Base-by-base conservation (phyloP, 2,797 vertebrate species). In the Poeciliopsis gracilis region DNA sequence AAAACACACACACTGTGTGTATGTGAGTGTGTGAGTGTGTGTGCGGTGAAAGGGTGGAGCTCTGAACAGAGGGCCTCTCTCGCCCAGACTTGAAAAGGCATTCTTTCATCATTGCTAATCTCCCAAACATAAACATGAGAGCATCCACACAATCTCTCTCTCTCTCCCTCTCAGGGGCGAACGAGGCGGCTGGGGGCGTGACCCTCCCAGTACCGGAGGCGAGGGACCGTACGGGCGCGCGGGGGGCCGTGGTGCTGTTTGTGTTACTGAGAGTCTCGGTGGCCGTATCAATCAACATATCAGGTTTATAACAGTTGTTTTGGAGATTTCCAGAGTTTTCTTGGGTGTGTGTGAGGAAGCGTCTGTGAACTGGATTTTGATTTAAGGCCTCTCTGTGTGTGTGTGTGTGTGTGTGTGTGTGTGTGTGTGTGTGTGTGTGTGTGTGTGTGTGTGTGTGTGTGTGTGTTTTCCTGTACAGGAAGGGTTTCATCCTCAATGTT, bases 71-170 rank as follows among this genome's bases (percentile, higher is more conserved):
- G 90, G 92, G 89, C 90, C 88, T 88, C 91, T 93, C 93, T 72
- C 93, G 94, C 91, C 92, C 88, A 88, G 90, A 95, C 95, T 93
- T 96, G 94, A 95, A 95, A 95, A 95, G 91, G 89, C 93, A 94
- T 95, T 96, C 95, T 96, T 96, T 96, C 95, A 96, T 96, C 95
- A 94, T 92, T 92, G 92, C 94, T 96, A 95, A 96, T 96, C 95
- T 96, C 91, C 94, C 91, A 95, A 96, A 95, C 95, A 96, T 95
- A 96, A 96, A 96, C 95, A 95, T 86, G 87, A 91, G 91, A 90
- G 90, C 94, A 95, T 95, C 93, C 89, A 90, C 91, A 88, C 87
- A 87, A 85, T 86, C 79, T 87, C 80, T 77, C 45, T 72, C 45
- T 46, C 45, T 46, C 45, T 23, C 88, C 89, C 81, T 89, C 81